A percentile compares a stretch with the other conserved stretches of the same genome.
phyloP scores from a whole-genome alignment of 2,113 vertebrate genomes.

The Steatornis caripensis region DNA sequence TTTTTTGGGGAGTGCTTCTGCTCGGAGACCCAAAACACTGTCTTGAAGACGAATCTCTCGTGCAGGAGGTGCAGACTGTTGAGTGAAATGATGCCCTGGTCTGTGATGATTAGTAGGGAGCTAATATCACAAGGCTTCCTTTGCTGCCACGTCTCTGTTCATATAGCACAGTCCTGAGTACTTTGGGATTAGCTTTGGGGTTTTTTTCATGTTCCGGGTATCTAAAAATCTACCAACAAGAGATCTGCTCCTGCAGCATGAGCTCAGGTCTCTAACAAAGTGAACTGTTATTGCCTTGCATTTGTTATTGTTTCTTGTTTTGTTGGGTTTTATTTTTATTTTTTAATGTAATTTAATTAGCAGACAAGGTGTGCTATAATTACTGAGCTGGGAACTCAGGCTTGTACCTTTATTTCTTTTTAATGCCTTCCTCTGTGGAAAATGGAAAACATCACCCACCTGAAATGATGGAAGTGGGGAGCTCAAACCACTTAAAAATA shows the following conservation, averaged over 20 bases:
- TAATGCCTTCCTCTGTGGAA: neutral
- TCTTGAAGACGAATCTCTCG: neutral
- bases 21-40: neutral
- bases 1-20: neutral
- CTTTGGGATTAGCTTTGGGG: neutral
- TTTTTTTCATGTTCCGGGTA: neutral
- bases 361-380: neutral
- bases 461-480: neutral
- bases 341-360: neutral
- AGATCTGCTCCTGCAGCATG: neutral
- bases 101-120: neutral
- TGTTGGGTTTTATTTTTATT: neutral
- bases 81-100: neutral
- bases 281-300: neutral
- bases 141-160: neutral
- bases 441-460: neutral
- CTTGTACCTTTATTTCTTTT: neutral
- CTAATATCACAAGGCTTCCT: neutral
- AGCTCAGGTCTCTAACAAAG: neutral
- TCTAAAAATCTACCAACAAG: neutral
- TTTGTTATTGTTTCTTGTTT: neutral
- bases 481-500: neutral
- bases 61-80: neutral
- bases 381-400: neutral
- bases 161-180: neutral